These are phyloP conservation scores for Acropternis orthonyx DNA, from an alignment of 2,797 vertebrate species.

Conservation along the genomic window DNA sequence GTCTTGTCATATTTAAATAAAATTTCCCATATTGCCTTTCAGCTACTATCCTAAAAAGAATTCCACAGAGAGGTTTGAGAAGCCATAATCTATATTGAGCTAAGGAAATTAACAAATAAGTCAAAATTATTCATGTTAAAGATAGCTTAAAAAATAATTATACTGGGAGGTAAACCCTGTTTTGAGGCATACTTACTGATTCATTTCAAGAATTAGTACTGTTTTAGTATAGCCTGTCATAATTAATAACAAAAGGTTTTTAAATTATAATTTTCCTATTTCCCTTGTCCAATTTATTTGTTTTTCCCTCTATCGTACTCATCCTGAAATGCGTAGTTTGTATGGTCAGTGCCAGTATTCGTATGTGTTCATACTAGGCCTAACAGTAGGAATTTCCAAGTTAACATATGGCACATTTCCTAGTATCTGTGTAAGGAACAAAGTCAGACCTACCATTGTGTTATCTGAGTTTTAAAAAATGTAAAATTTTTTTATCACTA, in stretches of 20 bases:
- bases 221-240: background rate
- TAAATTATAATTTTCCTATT: background rate
- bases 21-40: background rate
- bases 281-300: background rate
- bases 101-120: background rate
- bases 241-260: background rate
- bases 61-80: background rate
- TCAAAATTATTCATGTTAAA: background rate
- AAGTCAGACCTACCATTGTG: background rate
- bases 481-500: background rate
- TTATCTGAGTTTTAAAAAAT: background rate
- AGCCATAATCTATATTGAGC: background rate
- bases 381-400: conserved; percentile 21
- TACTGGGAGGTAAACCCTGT: background rate
- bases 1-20: background rate
- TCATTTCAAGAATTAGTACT: background rate
- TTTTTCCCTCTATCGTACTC: background rate
- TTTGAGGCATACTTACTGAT: background rate
- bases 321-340: background rate
- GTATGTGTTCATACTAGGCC: background rate
- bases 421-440: background rate
- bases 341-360: conserved; percentile 1
- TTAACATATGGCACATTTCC: conserved; percentile 49
- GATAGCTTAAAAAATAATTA: background rate
- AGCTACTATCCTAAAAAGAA: background rate